Evolutionary conservation across 2,888 invertebrate genomes (phyloP), one percentile per base, ranked within the genome.

Genomic region (Pogonocherus hispidulus): DNA sequence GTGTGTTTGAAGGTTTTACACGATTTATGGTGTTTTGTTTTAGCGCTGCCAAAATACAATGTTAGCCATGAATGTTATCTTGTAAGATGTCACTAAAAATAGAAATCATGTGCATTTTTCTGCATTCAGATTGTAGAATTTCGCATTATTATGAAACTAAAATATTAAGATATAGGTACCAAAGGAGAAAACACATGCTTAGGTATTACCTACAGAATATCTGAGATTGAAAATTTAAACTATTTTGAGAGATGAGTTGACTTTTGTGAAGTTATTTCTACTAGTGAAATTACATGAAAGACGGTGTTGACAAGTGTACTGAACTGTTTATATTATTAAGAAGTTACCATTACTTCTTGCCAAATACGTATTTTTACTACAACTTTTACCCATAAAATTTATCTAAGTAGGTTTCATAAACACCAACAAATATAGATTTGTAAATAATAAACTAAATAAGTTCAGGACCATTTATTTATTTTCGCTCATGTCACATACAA

Each of bases 41-140:
- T 46, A 46, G 9, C 20, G 57, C 41, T 57, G 44, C 46, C 57
- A 57, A 57, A 46, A 37, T 37, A 52, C n/a, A 18, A 5, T 55
- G 46, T 23, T 56, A 44, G 9, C 57, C 46, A 23, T 46, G 44
- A 41, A 22, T 18, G 18, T 41, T 41, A 55, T n/a, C n/a, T n/a
- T n/a, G n/a, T n/a, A n/a, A n/a, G n/a, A n/a, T n/a, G n/a, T n/a
- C n/a, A n/a, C 9, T 37, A 37, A 37, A 55, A 20, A 37, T n/a
- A 37, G 37, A 37, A 35, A 37, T 14, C 3, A 35, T 20, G 11
- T 22, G 8, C 27, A 27, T 18, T n/a, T n/a, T n/a, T 3, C 11
- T 22, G 14, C n/a, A n/a, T 49, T 16, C 27, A 27, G 27, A 5
- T 27, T 27, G 8, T 8, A 8, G 27, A 27, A 27, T 5, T 8